Percentiles rank a stretch among this genome's conserved stretches.
phyloP scores from a whole-genome alignment of 2,113 vertebrate species.

The Hylia prasina region DNA sequence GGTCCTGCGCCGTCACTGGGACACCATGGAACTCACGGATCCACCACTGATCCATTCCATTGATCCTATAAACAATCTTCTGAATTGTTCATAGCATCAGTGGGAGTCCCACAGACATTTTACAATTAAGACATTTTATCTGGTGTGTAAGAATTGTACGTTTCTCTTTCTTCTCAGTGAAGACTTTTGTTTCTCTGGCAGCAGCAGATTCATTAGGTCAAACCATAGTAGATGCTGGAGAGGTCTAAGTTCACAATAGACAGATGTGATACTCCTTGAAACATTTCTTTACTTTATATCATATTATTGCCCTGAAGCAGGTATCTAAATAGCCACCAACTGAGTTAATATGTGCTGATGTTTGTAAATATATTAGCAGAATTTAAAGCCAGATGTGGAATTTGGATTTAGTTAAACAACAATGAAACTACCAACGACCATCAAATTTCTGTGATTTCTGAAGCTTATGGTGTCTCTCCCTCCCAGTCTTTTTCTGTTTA shows the following conservation, averaged over 20 bases:
- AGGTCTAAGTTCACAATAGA: neutral
- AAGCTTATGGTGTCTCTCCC: neutral
- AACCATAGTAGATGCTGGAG: neutral
- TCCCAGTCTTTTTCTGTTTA: neutral
- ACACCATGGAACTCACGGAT: rapidly evolving
- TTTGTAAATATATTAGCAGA: neutral
- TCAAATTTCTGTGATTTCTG: neutral
- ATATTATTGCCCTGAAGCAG: neutral
- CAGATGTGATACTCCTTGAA: neutral
- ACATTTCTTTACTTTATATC: neutral
- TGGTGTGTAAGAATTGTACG: neutral
- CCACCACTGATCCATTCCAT: neutral
- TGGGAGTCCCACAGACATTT: neutral
- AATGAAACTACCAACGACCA: neutral
- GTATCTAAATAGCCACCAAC: neutral
- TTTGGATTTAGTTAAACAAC: neutral
- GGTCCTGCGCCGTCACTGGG: neutral
- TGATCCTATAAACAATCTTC: neutral
- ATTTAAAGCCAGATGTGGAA: neutral
- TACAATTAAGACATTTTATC: neutral
- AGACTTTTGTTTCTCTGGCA: neutral
- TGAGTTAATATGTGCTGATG: neutral
- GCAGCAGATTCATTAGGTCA: neutral
- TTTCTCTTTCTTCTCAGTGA: neutral
- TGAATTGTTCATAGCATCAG: neutral